Evolutionary conservation across 2,797 vertebrate species (phyloP), one percentile per base, ranked within the genome.

Genomic region (Hemibagrus guttatus): DNA sequence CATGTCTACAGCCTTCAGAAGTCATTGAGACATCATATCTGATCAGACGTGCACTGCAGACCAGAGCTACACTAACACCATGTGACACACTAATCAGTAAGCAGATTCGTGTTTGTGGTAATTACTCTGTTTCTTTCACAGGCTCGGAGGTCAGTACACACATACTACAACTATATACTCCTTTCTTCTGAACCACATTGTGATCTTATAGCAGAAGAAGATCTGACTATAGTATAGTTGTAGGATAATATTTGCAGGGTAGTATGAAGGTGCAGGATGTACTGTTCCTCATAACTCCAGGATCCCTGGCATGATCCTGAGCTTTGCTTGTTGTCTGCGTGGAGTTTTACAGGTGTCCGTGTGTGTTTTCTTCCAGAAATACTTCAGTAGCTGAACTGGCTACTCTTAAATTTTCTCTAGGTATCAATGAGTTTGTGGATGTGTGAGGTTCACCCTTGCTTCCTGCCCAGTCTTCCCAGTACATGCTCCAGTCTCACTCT

Each of bases 11-110:
- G 84, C 69, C 58, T 83, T 84, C 72, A 69, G 66, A 17, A 56
- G 31, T 59, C 85, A 88, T 89, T 87, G 85, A 88, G 85, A 87
- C 42, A n/a, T 84, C 78, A 83, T 84, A 86, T 83, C 85, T 87
- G 81, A 88, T 88, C 64, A 90, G 49, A 81, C 68, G 52, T 54
- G 35, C 19, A 23, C 66, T 68, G 35, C 49, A 54, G 66, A 59
- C 64, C 82, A 81, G 23, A 46, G 16, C 9, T 23, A 14, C n/a
- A 21, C 39, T 56, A 68, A 46, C 75, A 28, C 6, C 42, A 58
- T 79, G 26, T 75, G 68, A 52, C 52, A 52, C 54, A 83, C 76
- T 14, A 19, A n/a, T 74, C 28, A 66, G 31, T 54, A 26, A 74
- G 56, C 56, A 54, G 39, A 61, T 59, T 81, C 4, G 52, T 56